phyloP scores from a whole-genome alignment of 2,113 vertebrate species.

The Romanogobio albipinnatus region DNA sequence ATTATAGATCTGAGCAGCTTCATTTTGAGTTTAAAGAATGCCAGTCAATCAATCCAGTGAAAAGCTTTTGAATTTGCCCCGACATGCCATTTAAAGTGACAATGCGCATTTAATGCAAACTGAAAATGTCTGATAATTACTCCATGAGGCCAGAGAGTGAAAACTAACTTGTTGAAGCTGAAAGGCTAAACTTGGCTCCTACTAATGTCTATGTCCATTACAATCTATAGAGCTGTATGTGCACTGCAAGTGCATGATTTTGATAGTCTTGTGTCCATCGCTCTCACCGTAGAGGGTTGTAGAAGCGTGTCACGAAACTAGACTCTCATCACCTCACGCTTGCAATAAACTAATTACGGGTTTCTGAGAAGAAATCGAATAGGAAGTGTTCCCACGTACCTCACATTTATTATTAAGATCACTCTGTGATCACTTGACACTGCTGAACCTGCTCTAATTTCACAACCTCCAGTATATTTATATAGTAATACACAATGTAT shows the following conservation, averaged over 20 bases:
- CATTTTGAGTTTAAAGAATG: slow-evolving; percentile 14
- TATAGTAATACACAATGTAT: background rate
- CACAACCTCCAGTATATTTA: background rate
- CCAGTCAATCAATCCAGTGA: slow-evolving; percentile 28
- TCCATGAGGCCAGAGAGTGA: background rate
- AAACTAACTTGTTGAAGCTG: background rate
- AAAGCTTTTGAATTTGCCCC: slow-evolving; percentile 24
- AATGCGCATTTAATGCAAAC: slow-evolving; percentile 16
- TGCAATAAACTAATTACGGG: background rate
- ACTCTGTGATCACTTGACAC: slow-evolving; percentile 2
- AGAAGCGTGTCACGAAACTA: slow-evolving; percentile 11
- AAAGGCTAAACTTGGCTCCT: background rate
- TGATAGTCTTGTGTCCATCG: background rate
- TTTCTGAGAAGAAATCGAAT: slow-evolving; percentile 2
- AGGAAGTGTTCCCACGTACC: background rate
- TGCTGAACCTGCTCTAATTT: background rate
- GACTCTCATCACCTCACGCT: background rate
- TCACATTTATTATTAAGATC: slow-evolving; percentile 26
- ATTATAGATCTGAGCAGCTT: slow-evolving; percentile 2
- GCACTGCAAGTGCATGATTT: background rate
- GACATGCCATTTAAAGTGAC: slow-evolving; percentile 8
- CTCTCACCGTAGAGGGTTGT: background rate
- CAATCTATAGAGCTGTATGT: background rate
- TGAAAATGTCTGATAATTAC: slow-evolving; percentile 5
- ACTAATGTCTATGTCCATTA: background rate